Evolutionary conservation across 2,113 vertebrate species (phyloP).

Genomic region (human (Homo sapiens)): GRCh38 chr3:133407001-133407500

Average conservation of each 20-base stretch:
- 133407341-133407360: background rate
- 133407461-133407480: background rate
- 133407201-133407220: background rate
- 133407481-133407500: background rate
- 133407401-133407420: background rate
- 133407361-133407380: background rate
- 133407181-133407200: background rate
- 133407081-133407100: background rate
- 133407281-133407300: background rate
- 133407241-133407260: background rate
- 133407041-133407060: background rate
- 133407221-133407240: background rate
- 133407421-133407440: background rate
- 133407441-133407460: background rate
- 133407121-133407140: background rate
- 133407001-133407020: background rate
- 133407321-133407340: background rate
- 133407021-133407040: background rate
- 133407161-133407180: background rate
- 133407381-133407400: background rate
- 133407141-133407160: background rate
- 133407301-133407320: background rate
- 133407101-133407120: background rate
- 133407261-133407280: background rate
- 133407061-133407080: background rate